Conservation (phyloP, 2,113 vertebrate species). For the Potamarius usumacintae region DNA sequence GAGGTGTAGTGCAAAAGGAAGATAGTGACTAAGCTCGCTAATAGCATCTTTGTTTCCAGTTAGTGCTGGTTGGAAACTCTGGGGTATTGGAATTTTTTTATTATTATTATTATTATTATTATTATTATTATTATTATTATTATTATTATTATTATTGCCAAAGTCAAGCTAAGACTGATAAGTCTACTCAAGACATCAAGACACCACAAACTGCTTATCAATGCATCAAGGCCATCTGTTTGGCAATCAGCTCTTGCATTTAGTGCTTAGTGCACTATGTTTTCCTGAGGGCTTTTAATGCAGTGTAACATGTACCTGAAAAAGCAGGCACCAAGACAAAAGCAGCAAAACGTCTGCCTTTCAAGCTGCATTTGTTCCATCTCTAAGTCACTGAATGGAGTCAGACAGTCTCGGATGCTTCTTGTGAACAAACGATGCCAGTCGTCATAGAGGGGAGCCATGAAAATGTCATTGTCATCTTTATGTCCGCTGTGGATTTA, state of each 20-base stretch:
- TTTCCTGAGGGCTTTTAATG: constrained; percentile 56
- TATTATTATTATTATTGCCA: constrained; percentile 54
- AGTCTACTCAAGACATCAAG: constrained; percentile 64
- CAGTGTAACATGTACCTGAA: constrained; percentile 57
- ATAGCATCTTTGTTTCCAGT: constrained; percentile 80
- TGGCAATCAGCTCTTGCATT: constrained; percentile 36
- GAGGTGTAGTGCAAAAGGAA: constrained; percentile 76
- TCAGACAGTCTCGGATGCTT: constrained; percentile 65
- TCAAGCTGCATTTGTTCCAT: constrained; percentile 72
- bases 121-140: constrained; percentile 45
- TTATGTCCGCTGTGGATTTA: constrained; percentile 73
- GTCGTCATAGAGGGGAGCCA: constrained; percentile 55
- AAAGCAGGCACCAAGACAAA: constrained; percentile 65
- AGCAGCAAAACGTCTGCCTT: constrained; percentile 61
- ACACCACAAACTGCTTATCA: constrained; percentile 58
- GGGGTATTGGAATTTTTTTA: constrained; percentile 68
- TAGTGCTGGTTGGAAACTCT: constrained; percentile 68
- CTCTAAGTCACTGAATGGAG: constrained; percentile 67
- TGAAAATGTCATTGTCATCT: constrained; percentile 72
- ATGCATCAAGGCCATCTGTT: constrained; percentile 62
- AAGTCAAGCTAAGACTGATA: constrained; percentile 70
- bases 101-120: neutral
- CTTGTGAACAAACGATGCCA: constrained; percentile 62
- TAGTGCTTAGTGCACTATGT: constrained; percentile 25
- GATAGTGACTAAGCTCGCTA: constrained; percentile 81